Percentiles rank a stretch among this genome's conserved stretches.
phyloP scores from a whole-genome alignment of 2,797 vertebrate genomes.

The Malacoctenus gilli region DNA sequence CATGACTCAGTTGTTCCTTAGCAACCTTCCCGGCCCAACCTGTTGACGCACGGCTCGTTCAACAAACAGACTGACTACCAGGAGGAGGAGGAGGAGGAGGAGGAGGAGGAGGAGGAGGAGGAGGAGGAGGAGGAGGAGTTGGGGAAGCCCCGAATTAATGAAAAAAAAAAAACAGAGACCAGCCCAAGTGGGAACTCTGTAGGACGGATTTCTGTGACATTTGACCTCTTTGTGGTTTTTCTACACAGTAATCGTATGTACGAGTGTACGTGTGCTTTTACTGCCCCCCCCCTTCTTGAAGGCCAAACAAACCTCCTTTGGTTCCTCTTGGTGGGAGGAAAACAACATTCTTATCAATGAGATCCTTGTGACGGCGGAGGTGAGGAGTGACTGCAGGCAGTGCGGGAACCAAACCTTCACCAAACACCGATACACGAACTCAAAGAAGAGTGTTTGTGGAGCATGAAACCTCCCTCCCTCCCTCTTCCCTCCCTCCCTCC shows the following conservation, averaged over 20 bases:
- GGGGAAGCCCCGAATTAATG: slow-evolving; percentile 32
- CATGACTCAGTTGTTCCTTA: slow-evolving; percentile 78
- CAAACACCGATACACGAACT: slow-evolving; percentile 56
- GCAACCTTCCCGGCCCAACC: slow-evolving; percentile 59
- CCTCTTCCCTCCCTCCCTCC: neutral
- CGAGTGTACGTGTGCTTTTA: too few species aligned
- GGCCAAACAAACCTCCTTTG: slow-evolving; percentile 42
- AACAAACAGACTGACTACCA: slow-evolving; percentile 51
- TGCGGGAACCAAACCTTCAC: slow-evolving; percentile 44
- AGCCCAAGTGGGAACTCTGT: slow-evolving; percentile 26
- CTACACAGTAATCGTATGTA: neutral
- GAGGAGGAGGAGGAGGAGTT: slow-evolving; percentile 10
- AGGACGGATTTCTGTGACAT: slow-evolving; percentile 34
- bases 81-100: slow-evolving; percentile 19
- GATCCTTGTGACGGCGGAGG: slow-evolving; percentile 57
- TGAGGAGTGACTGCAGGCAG: slow-evolving; percentile 26
- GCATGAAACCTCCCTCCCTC: neutral
- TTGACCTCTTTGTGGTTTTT: slow-evolving; percentile 15
- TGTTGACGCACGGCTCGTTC: slow-evolving; percentile 32
- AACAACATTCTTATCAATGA: slow-evolving; percentile 52
- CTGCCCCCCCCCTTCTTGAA: slow-evolving; percentile 15
- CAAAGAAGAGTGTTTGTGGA: slow-evolving; percentile 35
- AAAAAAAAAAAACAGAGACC: slow-evolving; percentile 17
- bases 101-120: neutral
- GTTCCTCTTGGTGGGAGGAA: slow-evolving; percentile 18